Evolutionary conservation across 2,113 vertebrate species (phyloP), one percentile per base, ranked within the genome.

Genomic region (Malurus melanocephalus): DNA sequence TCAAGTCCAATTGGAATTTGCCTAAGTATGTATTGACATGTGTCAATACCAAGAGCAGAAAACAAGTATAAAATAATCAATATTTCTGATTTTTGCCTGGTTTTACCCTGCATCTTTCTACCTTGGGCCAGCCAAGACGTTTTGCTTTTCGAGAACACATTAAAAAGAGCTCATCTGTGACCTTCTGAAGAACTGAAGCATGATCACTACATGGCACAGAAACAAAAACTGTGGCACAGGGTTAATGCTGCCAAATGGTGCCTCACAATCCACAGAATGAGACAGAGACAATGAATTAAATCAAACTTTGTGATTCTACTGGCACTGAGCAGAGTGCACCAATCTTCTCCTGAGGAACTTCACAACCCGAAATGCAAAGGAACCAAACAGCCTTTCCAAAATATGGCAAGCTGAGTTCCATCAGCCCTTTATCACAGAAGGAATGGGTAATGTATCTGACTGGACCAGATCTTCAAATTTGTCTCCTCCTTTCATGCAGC

Each of bases 41-140:
- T 87, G 93, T 67, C 65, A 83, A 78, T 74, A 89, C n/a, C 35
- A 48, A 51, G 23, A 93, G 71, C 68, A 90, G 69, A 88, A 85
- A 66, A 38, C 80, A 87, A 88, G 53, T 42, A 88, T 14, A 72
- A 81, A 83, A 80, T 19, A 67, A 12, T 72, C 22, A 19, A 13
- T 61, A 59, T 80, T 95, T 57, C 82, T 89, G 64, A 28, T 56
- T 85, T 62, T 87, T 78, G n/a, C 35, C 64, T 43, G 46, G 59
- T 80, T 35, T 65, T 79, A 80, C 62, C 18, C 55, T 26, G 32
- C 43, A 66, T 69, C 53, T 72, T 77, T 85, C 61, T 46, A 56
- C 89, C 84, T 93, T 89, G 64, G 61, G 38, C 85, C 69, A 74
- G 92, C 74, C 93, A 96, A 96, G 80, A 59, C 52, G 48, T 61